Evolutionary conservation across 2,888 invertebrate genomes (phyloP).

Genomic region (Orthonychiurus folsomi): DNA sequence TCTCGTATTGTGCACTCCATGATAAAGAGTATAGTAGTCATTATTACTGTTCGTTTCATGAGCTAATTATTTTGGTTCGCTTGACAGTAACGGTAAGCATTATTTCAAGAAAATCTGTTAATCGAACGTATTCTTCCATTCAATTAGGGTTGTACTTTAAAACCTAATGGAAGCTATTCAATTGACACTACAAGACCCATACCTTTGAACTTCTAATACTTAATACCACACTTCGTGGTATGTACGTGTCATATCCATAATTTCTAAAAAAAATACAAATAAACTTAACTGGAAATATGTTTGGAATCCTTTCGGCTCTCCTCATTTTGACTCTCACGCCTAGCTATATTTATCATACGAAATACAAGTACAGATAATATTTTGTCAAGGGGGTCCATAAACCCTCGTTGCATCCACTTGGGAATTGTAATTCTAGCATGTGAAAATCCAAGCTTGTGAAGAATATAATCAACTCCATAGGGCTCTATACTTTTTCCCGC

Average conservation of each 20-base stretch:
- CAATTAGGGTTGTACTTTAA: too few relatives aligned
- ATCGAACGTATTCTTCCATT: too few relatives aligned
- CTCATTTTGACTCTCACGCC: conserved; percentile 18
- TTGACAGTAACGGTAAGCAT: too few relatives aligned
- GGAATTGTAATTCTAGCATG: conserved; percentile 98
- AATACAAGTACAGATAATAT: conserved; percentile 70
- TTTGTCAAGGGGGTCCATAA: conserved; percentile 94
- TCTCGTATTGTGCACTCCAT: background rate
- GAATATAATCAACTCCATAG: conserved; percentile 94
- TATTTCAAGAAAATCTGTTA: too few relatives aligned
- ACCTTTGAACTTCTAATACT: too few relatives aligned
- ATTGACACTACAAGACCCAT: too few relatives aligned
- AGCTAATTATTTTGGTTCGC: too few relatives aligned
- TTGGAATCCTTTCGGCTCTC: conserved; percentile 4
- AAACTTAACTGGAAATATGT: too few relatives aligned
- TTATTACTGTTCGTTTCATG: background rate
- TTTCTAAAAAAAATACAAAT: too few relatives aligned
- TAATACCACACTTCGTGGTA: too few relatives aligned
- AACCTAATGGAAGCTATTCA: too few relatives aligned
- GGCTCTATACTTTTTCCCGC: conserved; percentile 95
- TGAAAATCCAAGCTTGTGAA: conserved; percentile 93
- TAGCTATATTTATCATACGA: conserved; percentile 53
- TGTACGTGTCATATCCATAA: too few relatives aligned
- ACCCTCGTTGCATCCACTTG: conserved; percentile 97
- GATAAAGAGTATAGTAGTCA: background rate